A percentile compares a stretch with the other conserved stretches of the same genome.
These are phyloP conservation scores for Gymnorhina tibicen DNA, from an alignment of 2,113 vertebrate species.

Conservation along the genomic window DNA sequence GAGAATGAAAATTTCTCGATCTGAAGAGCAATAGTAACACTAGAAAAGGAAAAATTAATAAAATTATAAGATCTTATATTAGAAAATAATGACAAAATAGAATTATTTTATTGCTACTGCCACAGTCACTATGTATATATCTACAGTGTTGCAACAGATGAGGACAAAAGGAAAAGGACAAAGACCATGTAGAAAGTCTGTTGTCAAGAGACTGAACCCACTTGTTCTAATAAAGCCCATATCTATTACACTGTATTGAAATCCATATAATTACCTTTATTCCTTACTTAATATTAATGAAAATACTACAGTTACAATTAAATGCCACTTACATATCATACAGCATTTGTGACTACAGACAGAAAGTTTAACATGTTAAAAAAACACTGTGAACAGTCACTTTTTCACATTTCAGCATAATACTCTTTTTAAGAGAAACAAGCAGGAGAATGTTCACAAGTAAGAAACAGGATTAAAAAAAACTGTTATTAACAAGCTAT, in stretches of 20 bases:
- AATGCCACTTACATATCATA: neutral
- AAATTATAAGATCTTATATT: neutral
- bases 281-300: neutral
- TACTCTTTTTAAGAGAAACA: neutral
- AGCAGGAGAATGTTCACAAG: neutral
- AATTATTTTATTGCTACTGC: neutral
- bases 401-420: neutral
- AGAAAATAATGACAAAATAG: neutral
- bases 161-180: neutral
- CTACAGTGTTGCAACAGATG: neutral
- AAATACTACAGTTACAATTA: neutral
- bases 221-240: neutral
- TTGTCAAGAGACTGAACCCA: fast-evolving
- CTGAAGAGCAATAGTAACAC: neutral
- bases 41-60: neutral
- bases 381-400: neutral
- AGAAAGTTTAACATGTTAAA: neutral
- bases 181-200: neutral
- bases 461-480: neutral
- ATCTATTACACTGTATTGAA: neutral
- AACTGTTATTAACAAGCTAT: neutral
- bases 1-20: neutral
- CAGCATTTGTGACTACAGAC: neutral
- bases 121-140: neutral
- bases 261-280: neutral